Evolutionary conservation across 2,888 invertebrate species (phyloP), one percentile per base, ranked within the genome.

Genomic region (Limnephilus marmoratus): DNA sequence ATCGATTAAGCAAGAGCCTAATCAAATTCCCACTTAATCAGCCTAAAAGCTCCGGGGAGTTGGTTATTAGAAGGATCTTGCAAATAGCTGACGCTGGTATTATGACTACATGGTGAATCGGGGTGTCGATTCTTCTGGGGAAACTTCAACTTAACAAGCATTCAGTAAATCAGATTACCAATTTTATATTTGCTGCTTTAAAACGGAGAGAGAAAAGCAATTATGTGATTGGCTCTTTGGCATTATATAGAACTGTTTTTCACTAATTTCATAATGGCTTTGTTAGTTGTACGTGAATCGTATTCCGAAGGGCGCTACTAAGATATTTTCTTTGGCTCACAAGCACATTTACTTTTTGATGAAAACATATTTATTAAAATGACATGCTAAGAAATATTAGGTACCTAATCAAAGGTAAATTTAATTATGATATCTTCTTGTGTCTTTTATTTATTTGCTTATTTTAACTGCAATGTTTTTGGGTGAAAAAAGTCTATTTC

Each of bases 211-310:
- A 49, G 85, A 68, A 53, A 49, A 81, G 82, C 80, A 89, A 91
- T 91, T 91, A 83, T 37, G 91, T 90, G 90, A 91, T 91, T 91
- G 91, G 82, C 68, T 89, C 89, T 90, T 90, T 68, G 85, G 37
- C 12, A 91, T 83, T 85, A 53, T 37, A 31, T 82, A 53, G 53
- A 81, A 90, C 37, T 89, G 68, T 53, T 82, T 89, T 31, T 87
- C 53, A 31, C 29, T 41, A 34, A 85, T 85, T 90, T 68, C 83
- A 68, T 53, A 49, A 34, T 7, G 24, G 13, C n/a, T 37, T 85
- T 41, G 24, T 4, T n/a, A n/a, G 41, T n/a, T 41, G 2, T 24
- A 12, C 18, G 34, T 41, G 24, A 85, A 41, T 12, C n/a, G 4
- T 15, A 85, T n/a, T 2, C 12, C 45, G 11, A 13, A n/a, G 2